Percentiles rank a stretch among this genome's conserved stretches.
phyloP scores from a whole-genome alignment of 2,888 invertebrate genomes.

The Polymixis flavicincta region DNA sequence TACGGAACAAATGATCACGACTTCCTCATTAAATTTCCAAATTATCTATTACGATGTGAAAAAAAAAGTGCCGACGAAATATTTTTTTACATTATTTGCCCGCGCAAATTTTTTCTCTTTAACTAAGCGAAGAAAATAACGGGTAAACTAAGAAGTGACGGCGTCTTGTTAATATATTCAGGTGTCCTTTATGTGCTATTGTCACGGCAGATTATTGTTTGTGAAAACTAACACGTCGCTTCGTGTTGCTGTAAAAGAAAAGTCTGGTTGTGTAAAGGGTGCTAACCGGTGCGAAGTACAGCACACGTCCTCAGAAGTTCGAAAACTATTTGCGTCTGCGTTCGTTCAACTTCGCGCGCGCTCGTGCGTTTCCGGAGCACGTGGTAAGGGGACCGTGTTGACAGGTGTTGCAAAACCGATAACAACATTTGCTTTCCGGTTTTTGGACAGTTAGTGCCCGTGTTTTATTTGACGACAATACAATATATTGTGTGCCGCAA shows the following conservation, averaged over 20 bases:
- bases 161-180: constrained; percentile 38
- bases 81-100: neutral
- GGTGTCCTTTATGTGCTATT: constrained; percentile 50
- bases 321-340: constrained; percentile 85
- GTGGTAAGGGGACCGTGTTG: constrained; percentile 77
- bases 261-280: constrained; percentile 56
- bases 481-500: neutral
- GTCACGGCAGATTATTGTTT: constrained; percentile 45
- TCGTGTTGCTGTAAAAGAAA: constrained; percentile 50
- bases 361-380: constrained; percentile 84
- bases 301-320: constrained; percentile 76
- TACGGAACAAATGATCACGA: constrained; percentile 84
- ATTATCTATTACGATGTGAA: constrained; percentile 72
- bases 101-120: constrained; percentile 20
- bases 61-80: constrained; percentile 44
- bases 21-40: constrained; percentile 81
- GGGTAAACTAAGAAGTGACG: constrained; percentile 36
- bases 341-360: constrained; percentile 75
- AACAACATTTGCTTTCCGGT: constrained; percentile 54
- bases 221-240: constrained; percentile 31
- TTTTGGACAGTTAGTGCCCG: constrained; percentile 27
- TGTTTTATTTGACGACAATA: constrained; percentile 43
- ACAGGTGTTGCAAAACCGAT: constrained; percentile 76
- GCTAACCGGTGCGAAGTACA: constrained; percentile 74
- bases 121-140: constrained; percentile 35